These are phyloP conservation scores for Proales similis DNA, from an alignment of 1,140 invertebrate genomes.

Conservation along the genomic window DNA sequence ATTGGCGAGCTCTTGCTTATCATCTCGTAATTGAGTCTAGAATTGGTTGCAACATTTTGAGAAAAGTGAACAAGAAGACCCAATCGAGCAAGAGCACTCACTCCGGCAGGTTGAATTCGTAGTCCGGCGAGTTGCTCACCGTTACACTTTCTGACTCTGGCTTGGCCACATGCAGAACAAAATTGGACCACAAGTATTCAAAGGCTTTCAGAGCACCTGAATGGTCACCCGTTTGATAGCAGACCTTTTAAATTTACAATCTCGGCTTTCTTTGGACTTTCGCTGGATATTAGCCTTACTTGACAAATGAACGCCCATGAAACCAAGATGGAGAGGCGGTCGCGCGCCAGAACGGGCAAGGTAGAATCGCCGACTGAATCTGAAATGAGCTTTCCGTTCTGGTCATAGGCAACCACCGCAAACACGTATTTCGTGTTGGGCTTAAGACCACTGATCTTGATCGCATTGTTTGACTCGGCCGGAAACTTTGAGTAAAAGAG, in stretches of 20 bases:
- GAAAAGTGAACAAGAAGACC: neutral
- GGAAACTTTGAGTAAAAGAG: conserved; percentile 43
- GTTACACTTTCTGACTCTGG: conserved; percentile 43
- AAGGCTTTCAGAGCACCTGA: conserved; percentile 45
- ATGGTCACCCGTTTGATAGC: conserved; percentile 49
- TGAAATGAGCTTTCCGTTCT: conserved; percentile 49
- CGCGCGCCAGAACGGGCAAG: conserved; percentile 48
- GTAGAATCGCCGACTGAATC: conserved; percentile 48
- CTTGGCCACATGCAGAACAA: conserved; percentile 43
- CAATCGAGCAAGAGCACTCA: conserved; percentile 36
- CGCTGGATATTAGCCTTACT: conserved; percentile 39
- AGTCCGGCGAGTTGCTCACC: conserved; percentile 44
- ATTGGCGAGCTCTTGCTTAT: conserved; percentile 17
- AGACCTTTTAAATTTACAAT: conserved; percentile 42
- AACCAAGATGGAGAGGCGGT: conserved; percentile 48
- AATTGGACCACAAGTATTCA: conserved; percentile 48
- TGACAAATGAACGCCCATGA: conserved; percentile 49
- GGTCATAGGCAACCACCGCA: conserved; percentile 51
- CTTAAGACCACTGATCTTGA: conserved; percentile 43
- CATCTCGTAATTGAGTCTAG: conserved; percentile 22
- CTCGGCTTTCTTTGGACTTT: neutral
- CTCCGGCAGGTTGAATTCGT: conserved; percentile 46
- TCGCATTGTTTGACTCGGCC: neutral
- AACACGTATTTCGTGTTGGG: conserved; percentile 50
- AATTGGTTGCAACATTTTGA: neutral